A percentile compares a stretch with the other conserved stretches of the same genome.
Conservation (phyloP, 2,888 invertebrate species). For the Parascotia fuliginaria region DNA sequence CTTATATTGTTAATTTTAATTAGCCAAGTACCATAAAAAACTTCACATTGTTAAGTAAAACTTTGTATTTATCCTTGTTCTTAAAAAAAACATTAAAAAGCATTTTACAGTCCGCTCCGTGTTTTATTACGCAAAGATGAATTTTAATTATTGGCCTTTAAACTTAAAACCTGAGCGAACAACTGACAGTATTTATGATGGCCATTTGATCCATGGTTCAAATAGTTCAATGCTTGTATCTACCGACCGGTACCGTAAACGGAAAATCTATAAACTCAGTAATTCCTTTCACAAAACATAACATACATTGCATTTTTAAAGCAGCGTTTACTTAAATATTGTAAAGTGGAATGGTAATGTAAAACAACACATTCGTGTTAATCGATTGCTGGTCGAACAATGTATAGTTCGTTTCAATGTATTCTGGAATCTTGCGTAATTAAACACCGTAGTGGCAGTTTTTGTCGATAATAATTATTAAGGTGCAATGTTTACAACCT, state of each 20-base stretch:
- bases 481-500: constrained; percentile 58
- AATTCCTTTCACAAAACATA: not conserved
- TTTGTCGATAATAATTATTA: constrained; percentile 64
- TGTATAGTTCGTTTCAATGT: constrained; percentile 58
- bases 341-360: constrained; percentile 18
- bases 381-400: constrained; percentile 42
- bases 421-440: constrained; percentile 79
- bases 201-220: constrained; percentile 62
- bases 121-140: constrained; percentile 65
- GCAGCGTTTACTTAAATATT: not conserved
- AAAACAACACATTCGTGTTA: constrained; percentile 15
- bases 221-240: constrained; percentile 59
- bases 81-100: constrained; percentile 59
- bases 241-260: constrained; percentile 26
- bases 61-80: constrained; percentile 33
- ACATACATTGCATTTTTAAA: constrained; percentile 11
- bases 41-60: not conserved
- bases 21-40: not conserved
- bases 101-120: constrained; percentile 43
- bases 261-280: not conserved
- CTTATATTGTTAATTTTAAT: too few species aligned
- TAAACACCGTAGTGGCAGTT: constrained; percentile 75
- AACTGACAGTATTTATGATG: constrained; percentile 54
- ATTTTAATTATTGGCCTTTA: constrained; percentile 69
- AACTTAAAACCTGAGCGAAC: constrained; percentile 51